Percentiles rank a stretch among this genome's conserved stretches.
Evolutionary conservation across 2,888 invertebrate genomes (phyloP).

Genomic region (Meta bourneti): DNA sequence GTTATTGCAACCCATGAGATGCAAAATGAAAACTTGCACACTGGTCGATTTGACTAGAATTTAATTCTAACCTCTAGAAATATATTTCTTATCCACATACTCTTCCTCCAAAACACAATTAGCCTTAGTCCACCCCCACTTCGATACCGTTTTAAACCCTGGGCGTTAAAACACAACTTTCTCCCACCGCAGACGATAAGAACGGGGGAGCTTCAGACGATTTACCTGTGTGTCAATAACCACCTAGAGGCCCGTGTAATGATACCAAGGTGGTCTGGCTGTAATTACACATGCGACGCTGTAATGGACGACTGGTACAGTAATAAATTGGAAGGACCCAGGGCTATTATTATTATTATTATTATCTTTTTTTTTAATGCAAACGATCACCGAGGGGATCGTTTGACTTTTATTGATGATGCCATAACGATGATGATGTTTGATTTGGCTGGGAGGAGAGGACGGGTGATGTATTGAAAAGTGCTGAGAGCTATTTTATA

Average conservation of each 20-base stretch:
- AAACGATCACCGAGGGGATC: constrained; percentile 11
- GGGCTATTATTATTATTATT: neutral
- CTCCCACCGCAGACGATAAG: constrained; percentile 13
- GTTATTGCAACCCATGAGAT: too few relatives aligned
- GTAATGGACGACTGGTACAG: constrained; percentile 45
- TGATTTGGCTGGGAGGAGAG: constrained; percentile 54
- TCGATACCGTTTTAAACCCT: neutral
- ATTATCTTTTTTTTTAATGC: neutral
- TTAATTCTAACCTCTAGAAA: too few relatives aligned
- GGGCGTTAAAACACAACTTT: constrained; percentile 39
- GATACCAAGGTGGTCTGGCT: constrained; percentile 33
- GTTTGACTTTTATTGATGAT: constrained; percentile 71
- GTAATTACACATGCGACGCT: constrained; percentile 56
- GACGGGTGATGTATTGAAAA: constrained; percentile 35
- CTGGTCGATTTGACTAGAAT: too few relatives aligned
- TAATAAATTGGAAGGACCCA: constrained; percentile 68
- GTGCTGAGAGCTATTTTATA: constrained; percentile 11
- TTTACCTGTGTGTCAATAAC: constrained; percentile 30
- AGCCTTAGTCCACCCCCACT: neutral
- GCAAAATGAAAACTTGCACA: too few relatives aligned
- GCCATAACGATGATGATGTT: constrained; percentile 68
- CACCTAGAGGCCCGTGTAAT: constrained; percentile 43
- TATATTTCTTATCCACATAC: neutral
- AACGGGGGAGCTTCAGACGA: neutral
- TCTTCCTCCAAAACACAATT: neutral